Evolutionary conservation across 2,113 vertebrate genomes (phyloP).

Genomic region (Actenoides lindsayi): DNA sequence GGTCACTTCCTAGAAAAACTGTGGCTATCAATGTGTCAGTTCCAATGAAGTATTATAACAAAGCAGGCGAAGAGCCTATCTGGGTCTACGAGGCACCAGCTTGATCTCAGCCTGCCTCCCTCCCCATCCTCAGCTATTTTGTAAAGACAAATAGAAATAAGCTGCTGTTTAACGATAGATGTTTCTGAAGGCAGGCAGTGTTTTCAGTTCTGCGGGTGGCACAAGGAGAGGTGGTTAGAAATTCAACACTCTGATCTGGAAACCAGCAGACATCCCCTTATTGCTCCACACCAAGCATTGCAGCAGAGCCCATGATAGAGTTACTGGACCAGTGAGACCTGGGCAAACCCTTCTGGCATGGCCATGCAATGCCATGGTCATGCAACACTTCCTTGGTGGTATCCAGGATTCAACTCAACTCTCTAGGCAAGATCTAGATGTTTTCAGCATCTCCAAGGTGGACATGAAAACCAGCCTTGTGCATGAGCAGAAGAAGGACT

Average conservation of each 20-base stretch:
- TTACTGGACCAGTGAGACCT: background rate
- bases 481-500: fast-evolving
- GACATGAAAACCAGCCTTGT: background rate
- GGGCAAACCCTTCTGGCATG: background rate
- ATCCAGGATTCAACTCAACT: background rate
- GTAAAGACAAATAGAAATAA: constrained; percentile 41
- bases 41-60: constrained; percentile 85
- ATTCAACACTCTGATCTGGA: background rate
- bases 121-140: background rate
- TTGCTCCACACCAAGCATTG: background rate
- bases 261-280: background rate
- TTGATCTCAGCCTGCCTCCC: background rate
- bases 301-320: fast-evolving
- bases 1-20: constrained; percentile 88
- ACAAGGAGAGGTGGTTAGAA: background rate
- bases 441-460: background rate
- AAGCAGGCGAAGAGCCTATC: constrained; percentile 74
- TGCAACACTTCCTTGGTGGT: fast-evolving
- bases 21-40: constrained; percentile 85
- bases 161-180: background rate
- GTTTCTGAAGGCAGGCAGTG: background rate
- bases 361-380: fast-evolving
- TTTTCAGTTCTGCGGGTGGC: background rate
- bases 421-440: too few species aligned
- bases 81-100: constrained; percentile 11